phyloP scores from a whole-genome alignment of 1,140 invertebrate genomes.

The Olivierus martensii region DNA sequence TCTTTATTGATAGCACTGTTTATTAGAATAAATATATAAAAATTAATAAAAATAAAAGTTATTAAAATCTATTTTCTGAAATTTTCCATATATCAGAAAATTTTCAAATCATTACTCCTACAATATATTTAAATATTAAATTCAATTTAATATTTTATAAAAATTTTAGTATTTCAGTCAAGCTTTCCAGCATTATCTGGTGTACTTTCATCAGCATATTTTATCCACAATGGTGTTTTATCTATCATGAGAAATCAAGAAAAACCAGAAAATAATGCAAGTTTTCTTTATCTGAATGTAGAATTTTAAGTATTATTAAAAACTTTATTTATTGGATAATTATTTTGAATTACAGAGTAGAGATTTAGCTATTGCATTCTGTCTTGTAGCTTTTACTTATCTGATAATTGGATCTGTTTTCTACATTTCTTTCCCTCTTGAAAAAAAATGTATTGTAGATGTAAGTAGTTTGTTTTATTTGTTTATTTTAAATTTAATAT shows the following conservation, averaged over 20 bases:
- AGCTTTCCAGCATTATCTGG: conserved; percentile 73
- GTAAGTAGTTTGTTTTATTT: conserved; percentile 44
- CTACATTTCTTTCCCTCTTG: conserved; percentile 66
- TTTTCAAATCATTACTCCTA: no score
- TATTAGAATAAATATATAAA: no score
- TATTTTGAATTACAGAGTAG: conserved; percentile 49
- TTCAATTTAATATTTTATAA: no score
- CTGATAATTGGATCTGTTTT: conserved; percentile 63
- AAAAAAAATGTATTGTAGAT: conserved; percentile 76
- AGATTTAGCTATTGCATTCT: conserved; percentile 70
- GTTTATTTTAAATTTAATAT: no score
- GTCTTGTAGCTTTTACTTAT: conserved; percentile 68
- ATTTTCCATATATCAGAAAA: no score
- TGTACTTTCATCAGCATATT: conserved; percentile 70
- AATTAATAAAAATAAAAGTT: no score
- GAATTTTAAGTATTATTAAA: no score
- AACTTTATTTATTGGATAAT: not conserved
- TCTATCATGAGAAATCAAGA: conserved; percentile 72
- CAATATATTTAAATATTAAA: no score
- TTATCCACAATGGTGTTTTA: conserved; percentile 84
- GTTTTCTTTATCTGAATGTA: conserved; percentile 24
- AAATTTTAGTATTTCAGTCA: conserved; percentile 3
- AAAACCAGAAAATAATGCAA: conserved; percentile 75
- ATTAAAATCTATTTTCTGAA: no score
- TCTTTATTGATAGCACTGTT: no score